These are phyloP conservation scores for Chirona hameri DNA, from an alignment of 2,888 invertebrate species.

Conservation along the genomic window DNA sequence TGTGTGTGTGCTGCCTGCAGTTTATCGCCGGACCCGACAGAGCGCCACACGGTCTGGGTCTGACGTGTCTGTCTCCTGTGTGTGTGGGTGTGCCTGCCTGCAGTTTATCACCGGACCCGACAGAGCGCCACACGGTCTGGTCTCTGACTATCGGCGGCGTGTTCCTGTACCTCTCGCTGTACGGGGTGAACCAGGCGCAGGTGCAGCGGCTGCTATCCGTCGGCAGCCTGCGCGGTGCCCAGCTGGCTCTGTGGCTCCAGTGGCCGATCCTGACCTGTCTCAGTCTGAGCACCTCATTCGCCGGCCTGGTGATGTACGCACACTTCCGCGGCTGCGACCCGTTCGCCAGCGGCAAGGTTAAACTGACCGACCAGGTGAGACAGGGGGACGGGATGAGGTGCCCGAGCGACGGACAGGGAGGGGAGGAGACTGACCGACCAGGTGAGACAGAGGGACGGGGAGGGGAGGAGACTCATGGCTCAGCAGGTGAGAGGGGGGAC, in stretches of 20 bases:
- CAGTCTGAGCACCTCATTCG: slow-evolving; percentile 65
- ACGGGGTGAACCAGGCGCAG: slow-evolving; percentile 84
- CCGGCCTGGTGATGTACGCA: slow-evolving; percentile 80
- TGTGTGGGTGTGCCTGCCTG: slow-evolving; percentile 40
- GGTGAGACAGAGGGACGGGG: too few species aligned
- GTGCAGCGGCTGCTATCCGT: slow-evolving; percentile 54
- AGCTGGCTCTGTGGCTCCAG: slow-evolving; percentile 70
- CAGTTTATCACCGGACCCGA: slow-evolving; percentile 74
- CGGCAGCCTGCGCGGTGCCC: slow-evolving; percentile 60
- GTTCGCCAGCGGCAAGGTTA: slow-evolving; percentile 57
- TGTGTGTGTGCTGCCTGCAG: too few species aligned
- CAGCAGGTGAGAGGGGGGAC: too few species aligned
- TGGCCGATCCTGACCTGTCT: slow-evolving; percentile 72
- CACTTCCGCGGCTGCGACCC: slow-evolving; percentile 82
- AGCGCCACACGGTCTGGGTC: slow-evolving; percentile 79
- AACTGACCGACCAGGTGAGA: slow-evolving; percentile 63
- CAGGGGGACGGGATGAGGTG: too few species aligned
- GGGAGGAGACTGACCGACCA: too few species aligned
- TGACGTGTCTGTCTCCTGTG: slow-evolving; percentile 49
- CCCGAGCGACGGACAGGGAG: too few species aligned
- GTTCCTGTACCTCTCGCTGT: slow-evolving; percentile 72
- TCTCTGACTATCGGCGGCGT: slow-evolving; percentile 74
- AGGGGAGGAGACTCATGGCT: too few species aligned
- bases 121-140: slow-evolving; percentile 78
- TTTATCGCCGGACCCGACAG: slow-evolving; percentile 72